phyloP scores from a whole-genome alignment of 2,888 invertebrate species.

The Drosophila paracracens region DNA sequence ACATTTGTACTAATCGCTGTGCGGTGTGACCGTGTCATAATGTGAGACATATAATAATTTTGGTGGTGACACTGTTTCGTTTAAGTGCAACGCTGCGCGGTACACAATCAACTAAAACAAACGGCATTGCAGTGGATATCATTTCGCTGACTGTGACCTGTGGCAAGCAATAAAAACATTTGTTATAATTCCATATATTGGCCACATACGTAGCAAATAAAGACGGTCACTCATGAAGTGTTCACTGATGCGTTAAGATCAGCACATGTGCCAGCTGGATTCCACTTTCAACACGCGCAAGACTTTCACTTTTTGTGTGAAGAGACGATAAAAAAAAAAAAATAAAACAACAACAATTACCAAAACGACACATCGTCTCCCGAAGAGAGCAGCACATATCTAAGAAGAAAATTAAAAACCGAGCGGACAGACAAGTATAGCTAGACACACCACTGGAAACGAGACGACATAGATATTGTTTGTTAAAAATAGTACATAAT shows the following conservation, averaged over 20 bases:
- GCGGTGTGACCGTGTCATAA: conserved; percentile 37
- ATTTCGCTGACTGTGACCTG: conserved; percentile 43
- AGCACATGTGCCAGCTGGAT: conserved; percentile 25
- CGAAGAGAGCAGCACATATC: conserved; percentile 47
- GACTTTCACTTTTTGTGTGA: conserved; percentile 71
- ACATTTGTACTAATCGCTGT: neutral
- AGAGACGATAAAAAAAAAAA: conserved; percentile 60
- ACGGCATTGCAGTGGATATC: conserved; percentile 55
- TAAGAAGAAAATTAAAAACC: conserved; percentile 44
- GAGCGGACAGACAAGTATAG: conserved; percentile 35
- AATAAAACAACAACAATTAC: conserved; percentile 65
- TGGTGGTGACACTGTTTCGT: conserved; percentile 33
- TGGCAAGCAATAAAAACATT: conserved; percentile 45
- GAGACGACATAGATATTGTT: conserved; percentile 16
- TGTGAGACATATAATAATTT: neutral
- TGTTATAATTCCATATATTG: conserved; percentile 20
- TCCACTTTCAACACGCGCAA: conserved; percentile 36
- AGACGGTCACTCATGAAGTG: conserved; percentile 16
- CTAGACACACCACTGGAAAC: conserved; percentile 28
- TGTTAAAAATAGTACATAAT: conserved; percentile 37
- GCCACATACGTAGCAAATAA: conserved; percentile 1
- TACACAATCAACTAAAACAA: conserved; percentile 57
- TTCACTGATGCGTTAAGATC: conserved; percentile 8
- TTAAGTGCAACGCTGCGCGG: conserved; percentile 51
- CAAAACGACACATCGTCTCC: conserved; percentile 52